Base-by-base conservation (phyloP, 1,140 invertebrate species). In the Leptopilina boulardi region DNA sequence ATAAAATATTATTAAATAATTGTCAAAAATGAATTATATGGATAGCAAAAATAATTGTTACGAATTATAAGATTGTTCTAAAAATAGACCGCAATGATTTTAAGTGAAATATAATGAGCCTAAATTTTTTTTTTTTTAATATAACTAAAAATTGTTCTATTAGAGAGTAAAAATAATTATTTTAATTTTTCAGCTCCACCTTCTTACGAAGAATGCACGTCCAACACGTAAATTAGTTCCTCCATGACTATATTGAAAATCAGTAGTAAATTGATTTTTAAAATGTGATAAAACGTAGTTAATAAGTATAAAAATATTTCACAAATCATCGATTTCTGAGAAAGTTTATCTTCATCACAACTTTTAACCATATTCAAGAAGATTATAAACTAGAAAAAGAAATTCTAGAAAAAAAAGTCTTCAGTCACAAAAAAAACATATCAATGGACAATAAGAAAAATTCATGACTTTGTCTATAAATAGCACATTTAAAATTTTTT, bases 131-230 rank as follows among this genome's bases (percentile, higher is more conserved):
- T n/a, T n/a, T n/a, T n/a, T n/a, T n/a, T n/a, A n/a, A n/a, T n/a
- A n/a, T n/a, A n/a, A n/a, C n/a, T 54, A n/a, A 54, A 54, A 18
- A 18, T 13, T 54, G 15, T 54, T 19, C 8, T n/a, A n/a, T n/a
- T n/a, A n/a, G n/a, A n/a, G n/a, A 54, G n/a, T 54, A 56, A 56
- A 21, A 19, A 10, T 23, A 9, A 11, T n/a, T 56, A 3, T 30
- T 76, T 44, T 19, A n/a, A 26, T 19, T 15, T 78, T 77, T 75
- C 73, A 82, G 86, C 83, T 30, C 86, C 84, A 8, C 83, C 85
- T 13, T 82, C 85, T 0, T 86, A 87, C 23, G 80, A 87, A 13
- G 82, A 84, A 72, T 86, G 84, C 42, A 66, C 59, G 4, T 30
- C 59, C 10, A 66, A 23, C 3, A 54, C 21, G 15, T 30, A 66